Percentiles rank a stretch among this genome's conserved stretches.
phyloP scores from a whole-genome alignment of 2,888 invertebrate genomes.

The Tolmerus cingulatus region DNA sequence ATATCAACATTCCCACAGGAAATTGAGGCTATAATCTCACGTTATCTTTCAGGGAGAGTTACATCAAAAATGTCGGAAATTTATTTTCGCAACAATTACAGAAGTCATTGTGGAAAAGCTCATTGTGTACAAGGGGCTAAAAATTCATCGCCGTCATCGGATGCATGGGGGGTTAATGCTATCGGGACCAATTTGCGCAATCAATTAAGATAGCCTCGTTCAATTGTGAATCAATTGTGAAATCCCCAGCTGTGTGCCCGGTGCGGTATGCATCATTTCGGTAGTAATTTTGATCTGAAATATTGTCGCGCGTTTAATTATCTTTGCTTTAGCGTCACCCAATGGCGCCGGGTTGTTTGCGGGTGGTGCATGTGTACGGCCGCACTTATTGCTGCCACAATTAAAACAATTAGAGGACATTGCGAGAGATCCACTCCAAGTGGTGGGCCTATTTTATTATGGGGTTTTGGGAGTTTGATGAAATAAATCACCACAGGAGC shows the following conservation, averaged over 20 bases:
- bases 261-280: not conserved
- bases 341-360: not conserved
- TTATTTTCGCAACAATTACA: not conserved
- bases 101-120: not conserved
- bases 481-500: constrained; percentile 13
- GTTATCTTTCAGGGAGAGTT: not conserved
- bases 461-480: not conserved
- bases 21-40: not conserved
- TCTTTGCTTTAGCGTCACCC: not conserved
- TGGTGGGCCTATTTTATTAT: not conserved
- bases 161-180: not conserved
- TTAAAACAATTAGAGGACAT: constrained; percentile 12
- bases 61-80: not conserved
- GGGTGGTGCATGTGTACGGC: not conserved
- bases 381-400: not conserved
- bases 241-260: not conserved
- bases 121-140: not conserved
- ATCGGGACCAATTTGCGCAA: not conserved
- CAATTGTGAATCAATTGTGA: not conserved
- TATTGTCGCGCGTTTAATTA: not conserved
- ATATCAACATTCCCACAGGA: not conserved
- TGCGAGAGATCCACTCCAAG: not conserved
- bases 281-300: not conserved
- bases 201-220: not conserved
- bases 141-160: not conserved